Base-by-base conservation (phyloP, 2,888 invertebrate species). In the Synanthedon vespiformis region DNA sequence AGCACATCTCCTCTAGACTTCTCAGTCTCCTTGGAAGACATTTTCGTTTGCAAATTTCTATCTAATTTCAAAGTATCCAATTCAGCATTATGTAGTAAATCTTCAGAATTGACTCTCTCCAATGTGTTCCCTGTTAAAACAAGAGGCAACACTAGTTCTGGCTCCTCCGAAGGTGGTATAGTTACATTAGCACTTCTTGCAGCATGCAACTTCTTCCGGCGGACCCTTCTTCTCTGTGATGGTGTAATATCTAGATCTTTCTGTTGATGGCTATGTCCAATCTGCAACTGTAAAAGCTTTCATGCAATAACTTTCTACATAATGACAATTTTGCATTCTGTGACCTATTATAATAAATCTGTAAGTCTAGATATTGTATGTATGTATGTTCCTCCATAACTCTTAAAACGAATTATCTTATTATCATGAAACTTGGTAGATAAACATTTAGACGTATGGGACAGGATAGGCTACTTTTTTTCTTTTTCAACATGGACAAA, bases 1-100 rank as follows among this genome's bases (percentile, higher is more conserved):
- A 72, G 54, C 1, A 86, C 65, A 49, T 81, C 77, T 18, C 82
- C 78, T 59, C 73, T 76, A 40, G 77, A 63, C 60, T 74, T 75
- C 5, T 27, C 16, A 51, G 54, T 60, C 34, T 74, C 76, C 59
- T 67, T 74, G 10, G 74, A 64, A 57, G 79, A 77, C 75, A 79
- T 79, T 41, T 62, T 54, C n/a, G 18, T 16, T 48, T 48, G 18
- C 18, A 22, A 16, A 16, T 48, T 48, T 12, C 22, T 48, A 18
- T 44, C 49, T 11, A 40, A 11, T 22, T 34, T 13, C 8, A 48
- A 48, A 16, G 13, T 47, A 48, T 48, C 18, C 14, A 52, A 22
- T 12, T 10, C 12, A 50, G 40, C 16, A 40, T 48, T 48, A 52
- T 48, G 14, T 4, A n/a, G 13, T 44, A 44, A 14, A 16, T 5